phyloP scores from a whole-genome alignment of 2,888 invertebrate genomes.

The Eutolmus rufibarbis region DNA sequence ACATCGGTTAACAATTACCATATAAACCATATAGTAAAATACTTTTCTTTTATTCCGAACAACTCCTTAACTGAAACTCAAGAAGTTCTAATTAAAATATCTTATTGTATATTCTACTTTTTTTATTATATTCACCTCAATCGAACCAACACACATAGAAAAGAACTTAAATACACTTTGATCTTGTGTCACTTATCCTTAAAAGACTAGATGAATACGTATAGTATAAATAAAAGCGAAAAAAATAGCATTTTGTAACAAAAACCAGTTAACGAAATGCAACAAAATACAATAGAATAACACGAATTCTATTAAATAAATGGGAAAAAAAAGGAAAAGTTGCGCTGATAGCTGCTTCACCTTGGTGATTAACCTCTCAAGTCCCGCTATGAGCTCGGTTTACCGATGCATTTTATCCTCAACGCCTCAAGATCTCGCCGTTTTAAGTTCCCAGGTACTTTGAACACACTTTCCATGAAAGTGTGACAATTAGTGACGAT shows the following conservation, averaged over 20 bases:
- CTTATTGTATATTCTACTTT: neutral
- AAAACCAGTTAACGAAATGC: conserved; percentile 6
- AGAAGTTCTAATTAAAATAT: neutral
- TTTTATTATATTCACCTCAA: neutral
- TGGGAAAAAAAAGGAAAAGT: neutral
- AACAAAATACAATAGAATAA: neutral
- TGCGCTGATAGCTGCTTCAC: neutral
- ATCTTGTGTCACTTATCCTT: conserved; percentile 7
- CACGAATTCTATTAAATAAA: neutral
- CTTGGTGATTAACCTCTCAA: neutral
- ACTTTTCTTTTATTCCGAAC: too few relatives aligned
- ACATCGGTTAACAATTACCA: too few relatives aligned
- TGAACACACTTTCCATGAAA: conserved; percentile 88
- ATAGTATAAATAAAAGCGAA: neutral
- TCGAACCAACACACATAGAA: neutral
- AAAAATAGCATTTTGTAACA: conserved; percentile 11
- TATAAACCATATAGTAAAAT: too few relatives aligned
- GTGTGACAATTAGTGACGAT: conserved; percentile 85
- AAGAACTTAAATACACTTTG: neutral
- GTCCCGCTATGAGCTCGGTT: conserved; percentile 20
- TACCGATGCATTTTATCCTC: conserved; percentile 56
- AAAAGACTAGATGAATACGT: conserved; percentile 8
- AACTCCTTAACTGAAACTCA: neutral
- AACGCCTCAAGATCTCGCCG: conserved; percentile 58
- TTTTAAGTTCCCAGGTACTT: conserved; percentile 77